Percentiles rank a stretch among this genome's conserved stretches.
Evolutionary conservation across 2,113 vertebrate species (phyloP).

Genomic region (zebrafish (Danio rerio)): DNA sequence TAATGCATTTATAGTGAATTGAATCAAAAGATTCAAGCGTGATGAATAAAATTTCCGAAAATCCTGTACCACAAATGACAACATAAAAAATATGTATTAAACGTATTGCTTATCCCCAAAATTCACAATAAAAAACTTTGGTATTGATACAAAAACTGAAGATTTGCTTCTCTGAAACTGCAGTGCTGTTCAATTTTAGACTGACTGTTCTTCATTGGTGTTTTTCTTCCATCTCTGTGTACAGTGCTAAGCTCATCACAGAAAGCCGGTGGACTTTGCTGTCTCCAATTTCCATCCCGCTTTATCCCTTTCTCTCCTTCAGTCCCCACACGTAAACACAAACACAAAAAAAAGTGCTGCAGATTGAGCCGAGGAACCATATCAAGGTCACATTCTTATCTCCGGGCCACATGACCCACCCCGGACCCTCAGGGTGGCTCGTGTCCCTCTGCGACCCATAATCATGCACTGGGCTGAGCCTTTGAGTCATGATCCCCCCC

Average conservation of each 20-base stretch:
- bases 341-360: not conserved
- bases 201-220: not conserved
- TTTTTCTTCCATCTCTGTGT: not conserved
- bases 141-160: not conserved
- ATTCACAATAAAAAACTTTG: not conserved
- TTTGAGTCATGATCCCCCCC: not conserved
- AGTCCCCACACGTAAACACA: not conserved
- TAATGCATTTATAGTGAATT: too few species aligned
- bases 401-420: slow-evolving; percentile 4
- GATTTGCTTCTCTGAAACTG: not conserved
- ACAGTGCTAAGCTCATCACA: slow-evolving; percentile 6
- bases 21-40: not conserved
- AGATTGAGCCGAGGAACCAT: not conserved
- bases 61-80: not conserved
- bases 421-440: not conserved
- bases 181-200: not conserved
- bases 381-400: slow-evolving; percentile 36
- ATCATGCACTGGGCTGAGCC: slow-evolving; percentile 13
- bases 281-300: not conserved
- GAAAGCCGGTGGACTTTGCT: slow-evolving; percentile 11
- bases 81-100: not conserved
- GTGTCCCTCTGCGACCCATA: slow-evolving; percentile 17
- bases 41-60: not conserved
- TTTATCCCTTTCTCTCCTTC: not conserved
- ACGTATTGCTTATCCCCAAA: not conserved